These are phyloP conservation scores for human DNA, from an alignment of 2,113 vertebrate genomes.

Conservation along the genomic window GRCh38 chr7:22945001-22945500, in stretches of 20 bases:
- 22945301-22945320: conserved; percentile 29
- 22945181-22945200: conserved; percentile 41
- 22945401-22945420: conserved; percentile 31
- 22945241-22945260: neutral
- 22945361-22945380: neutral
- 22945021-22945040: neutral
- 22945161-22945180: neutral
- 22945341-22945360: neutral
- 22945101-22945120: neutral
- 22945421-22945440: conserved; percentile 26
- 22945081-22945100: neutral
- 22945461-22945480: conserved; percentile 46
- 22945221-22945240: neutral
- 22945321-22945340: conserved; percentile 35
- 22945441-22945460: conserved; percentile 53
- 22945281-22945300: conserved; percentile 33
- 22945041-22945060: neutral
- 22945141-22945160: neutral
- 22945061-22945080: neutral
- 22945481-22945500: neutral
- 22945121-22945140: neutral
- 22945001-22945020: conserved; percentile 7
- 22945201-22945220: neutral
- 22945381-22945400: neutral
- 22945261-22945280: neutral